Conservation (phyloP, 92 coral and sea anemone species). For the Metridium senile region DNA sequence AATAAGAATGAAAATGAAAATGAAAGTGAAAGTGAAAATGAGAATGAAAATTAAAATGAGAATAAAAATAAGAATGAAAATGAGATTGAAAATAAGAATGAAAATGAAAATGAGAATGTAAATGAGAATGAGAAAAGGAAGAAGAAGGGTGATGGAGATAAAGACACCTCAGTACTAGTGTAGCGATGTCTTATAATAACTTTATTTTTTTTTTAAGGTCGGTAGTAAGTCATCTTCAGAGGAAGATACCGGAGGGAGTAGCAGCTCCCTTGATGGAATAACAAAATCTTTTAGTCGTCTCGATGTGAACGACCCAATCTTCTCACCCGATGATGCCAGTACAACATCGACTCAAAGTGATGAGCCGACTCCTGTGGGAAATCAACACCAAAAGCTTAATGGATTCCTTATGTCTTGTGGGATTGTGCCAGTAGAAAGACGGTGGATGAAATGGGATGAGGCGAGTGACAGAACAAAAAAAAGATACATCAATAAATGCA, state of each 20-base stretch:
- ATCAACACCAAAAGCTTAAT: constrained; percentile 12
- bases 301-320: not conserved
- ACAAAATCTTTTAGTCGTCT: not conserved
- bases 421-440: constrained; percentile 25
- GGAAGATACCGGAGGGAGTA: not conserved
- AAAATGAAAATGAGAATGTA: too few relatives aligned
- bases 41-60: too few relatives aligned
- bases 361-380: not conserved
- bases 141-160: too few relatives aligned
- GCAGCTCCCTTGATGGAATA: not conserved
- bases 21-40: too few relatives aligned
- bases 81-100: too few relatives aligned
- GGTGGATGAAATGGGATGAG: constrained; percentile 22
- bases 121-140: too few relatives aligned
- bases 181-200: too few relatives aligned
- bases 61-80: too few relatives aligned
- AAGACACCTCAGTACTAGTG: too few relatives aligned
- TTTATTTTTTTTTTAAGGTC: not conserved
- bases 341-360: constrained; percentile 5
- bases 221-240: not conserved
- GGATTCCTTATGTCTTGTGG: constrained; percentile 33
- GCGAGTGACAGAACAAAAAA: constrained; percentile 21
- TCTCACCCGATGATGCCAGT: not conserved
- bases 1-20: too few relatives aligned
- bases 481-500: constrained; percentile 19